Evolutionary conservation across 37 sponge, comb jelly and placozoan species (phyloP).

Genomic region (Chondrilla cf. caribensis): DNA sequence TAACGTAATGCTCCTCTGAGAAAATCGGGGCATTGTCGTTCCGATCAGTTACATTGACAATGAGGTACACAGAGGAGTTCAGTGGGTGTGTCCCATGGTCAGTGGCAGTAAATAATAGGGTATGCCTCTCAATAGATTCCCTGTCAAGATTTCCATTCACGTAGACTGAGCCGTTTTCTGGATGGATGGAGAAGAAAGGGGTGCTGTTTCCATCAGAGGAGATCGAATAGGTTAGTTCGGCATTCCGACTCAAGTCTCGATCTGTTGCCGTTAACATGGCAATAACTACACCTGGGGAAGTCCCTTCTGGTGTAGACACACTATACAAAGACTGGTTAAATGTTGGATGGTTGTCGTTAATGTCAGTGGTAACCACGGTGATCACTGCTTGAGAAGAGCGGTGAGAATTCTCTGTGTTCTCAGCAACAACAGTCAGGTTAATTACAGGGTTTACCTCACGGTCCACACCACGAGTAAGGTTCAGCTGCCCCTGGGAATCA

Average conservation of each 20-base stretch:
- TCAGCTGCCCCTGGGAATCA: neutral
- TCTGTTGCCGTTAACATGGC: constrained; percentile 55
- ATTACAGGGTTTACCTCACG: constrained; percentile 20
- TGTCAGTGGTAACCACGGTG: constrained; percentile 5
- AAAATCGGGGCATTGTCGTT: constrained; percentile 79
- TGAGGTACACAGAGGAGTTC: constrained; percentile 13
- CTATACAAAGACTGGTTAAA: constrained; percentile 32
- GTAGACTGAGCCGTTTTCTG: constrained; percentile 32
- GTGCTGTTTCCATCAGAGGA: neutral
- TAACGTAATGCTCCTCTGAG: constrained; percentile 3
- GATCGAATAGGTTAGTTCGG: constrained; percentile 38
- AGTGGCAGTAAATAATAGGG: constrained; percentile 41
- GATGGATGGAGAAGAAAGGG: constrained; percentile 41
- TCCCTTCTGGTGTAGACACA: constrained; percentile 24
- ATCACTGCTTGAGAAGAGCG: neutral
- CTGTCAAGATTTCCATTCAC: constrained; percentile 29
- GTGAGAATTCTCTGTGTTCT: constrained; percentile 21
- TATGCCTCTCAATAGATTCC: constrained; percentile 32
- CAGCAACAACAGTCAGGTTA: constrained; percentile 59
- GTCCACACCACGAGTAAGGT: neutral
- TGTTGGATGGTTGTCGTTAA: constrained; percentile 49
- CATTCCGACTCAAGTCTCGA: constrained; percentile 59
- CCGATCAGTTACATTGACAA: constrained; percentile 43
- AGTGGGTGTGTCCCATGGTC: constrained; percentile 60
- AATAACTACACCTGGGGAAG: constrained; percentile 16